phyloP scores from a whole-genome alignment of 2,888 invertebrate genomes.

The Pandemis heparana region DNA sequence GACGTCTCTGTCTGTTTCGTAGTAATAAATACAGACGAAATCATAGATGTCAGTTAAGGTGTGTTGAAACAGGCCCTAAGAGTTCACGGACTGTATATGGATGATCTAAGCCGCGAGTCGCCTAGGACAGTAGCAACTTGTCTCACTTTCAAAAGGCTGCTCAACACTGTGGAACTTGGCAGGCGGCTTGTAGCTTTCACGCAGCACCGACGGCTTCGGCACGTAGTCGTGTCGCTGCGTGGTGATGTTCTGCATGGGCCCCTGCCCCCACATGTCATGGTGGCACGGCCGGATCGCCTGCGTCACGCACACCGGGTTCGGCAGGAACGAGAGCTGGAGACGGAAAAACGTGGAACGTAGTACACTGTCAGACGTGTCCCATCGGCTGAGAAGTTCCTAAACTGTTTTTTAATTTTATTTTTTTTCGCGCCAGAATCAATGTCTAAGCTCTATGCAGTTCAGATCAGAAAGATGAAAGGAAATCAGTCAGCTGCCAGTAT shows the following conservation, averaged over 20 bases:
- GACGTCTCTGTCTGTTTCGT: too few relatives aligned
- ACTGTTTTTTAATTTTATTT: too few relatives aligned
- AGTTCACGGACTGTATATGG: not conserved
- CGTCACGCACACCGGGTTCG: constrained; percentile 85
- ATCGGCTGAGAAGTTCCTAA: too few relatives aligned
- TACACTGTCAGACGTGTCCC: too few relatives aligned
- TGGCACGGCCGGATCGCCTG: constrained; percentile 87
- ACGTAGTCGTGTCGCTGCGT: constrained; percentile 92
- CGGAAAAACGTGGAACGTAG: not conserved
- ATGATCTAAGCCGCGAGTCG: not conserved
- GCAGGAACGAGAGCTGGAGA: constrained; percentile 84
- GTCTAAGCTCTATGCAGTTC: too few relatives aligned
- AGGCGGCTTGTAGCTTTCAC: constrained; percentile 74
- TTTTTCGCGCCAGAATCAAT: too few relatives aligned
- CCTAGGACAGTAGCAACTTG: not conserved
- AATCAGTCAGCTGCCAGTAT: too few relatives aligned
- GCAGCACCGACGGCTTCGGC: constrained; percentile 85
- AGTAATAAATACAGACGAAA: too few relatives aligned
- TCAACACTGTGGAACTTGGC: constrained; percentile 70
- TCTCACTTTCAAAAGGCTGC: constrained; percentile 77
- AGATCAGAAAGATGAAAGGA: too few relatives aligned
- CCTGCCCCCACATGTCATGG: constrained; percentile 87
- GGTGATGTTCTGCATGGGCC: constrained; percentile 90
- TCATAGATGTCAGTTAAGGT: too few relatives aligned
- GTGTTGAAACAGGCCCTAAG: too few relatives aligned